Base-by-base conservation (phyloP, 1,140 invertebrate genomes). In the Heliothis subflexa region DNA sequence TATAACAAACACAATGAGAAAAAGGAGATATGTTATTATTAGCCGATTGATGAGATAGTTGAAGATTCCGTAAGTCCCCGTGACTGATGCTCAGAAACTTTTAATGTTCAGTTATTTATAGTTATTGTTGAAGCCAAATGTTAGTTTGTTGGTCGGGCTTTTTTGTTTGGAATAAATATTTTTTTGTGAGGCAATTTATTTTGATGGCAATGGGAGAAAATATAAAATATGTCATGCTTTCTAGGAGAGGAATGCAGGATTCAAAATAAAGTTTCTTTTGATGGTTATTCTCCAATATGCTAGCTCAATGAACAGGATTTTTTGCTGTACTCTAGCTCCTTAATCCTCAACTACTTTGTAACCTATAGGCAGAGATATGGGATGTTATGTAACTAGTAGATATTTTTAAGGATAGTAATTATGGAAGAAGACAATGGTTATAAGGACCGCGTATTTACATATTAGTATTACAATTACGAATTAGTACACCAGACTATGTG, bases 1-100 rank as follows among this genome's bases (percentile, higher is more conserved):
- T 64, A 64, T 91, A 83, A 80, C 81, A 80, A 86, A 82, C 84
- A 90, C 89, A 90, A 91, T 90, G 86, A 86, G 76, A 79, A 71
- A 78, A 78, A 73, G 40, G 25, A 85, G 85, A 87, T 88, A 87
- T 83, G 85, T 84, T 89, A 81, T 83, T 83, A 85, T 84, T 82
- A 78, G 76, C 21, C 83, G 83, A 87, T 85, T 89, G 87, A 90
- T 83, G 85, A 83, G 79, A 76, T 76, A 55, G 14, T 25, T 33
- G 79, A 81, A 81, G 81, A 87, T 80, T 84, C 82, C 49, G 78
- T 81, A 70, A 70, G 73, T 64, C 73, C 11, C 78, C 80, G 82
- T 84, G 86, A 86, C 86, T 81, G 83, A 87, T 83, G 54, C 73
- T 61, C 16, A 9, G 18, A 16, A 61, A 52, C 72, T 75, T 62